These are phyloP conservation scores for Mesorhabditis belari DNA, from an alignment of 2,888 invertebrate genomes.

Conservation along the genomic window DNA sequence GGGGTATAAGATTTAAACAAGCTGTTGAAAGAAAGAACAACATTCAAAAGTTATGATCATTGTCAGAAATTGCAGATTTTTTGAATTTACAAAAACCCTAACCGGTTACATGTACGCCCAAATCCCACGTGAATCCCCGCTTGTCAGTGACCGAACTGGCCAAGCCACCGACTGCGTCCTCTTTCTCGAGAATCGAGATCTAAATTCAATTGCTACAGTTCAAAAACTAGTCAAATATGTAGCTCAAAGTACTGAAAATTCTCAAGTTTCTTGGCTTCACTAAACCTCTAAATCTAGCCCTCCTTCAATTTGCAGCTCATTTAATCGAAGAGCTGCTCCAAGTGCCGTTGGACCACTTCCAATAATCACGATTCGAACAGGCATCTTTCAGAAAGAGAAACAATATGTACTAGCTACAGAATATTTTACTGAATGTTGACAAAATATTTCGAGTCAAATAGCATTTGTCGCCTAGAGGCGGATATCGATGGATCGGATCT, in stretches of 20 bases:
- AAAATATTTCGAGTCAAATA: too few species aligned
- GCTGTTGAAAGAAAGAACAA: not conserved
- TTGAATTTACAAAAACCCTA: too few species aligned
- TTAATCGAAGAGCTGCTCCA: slow-evolving; percentile 17
- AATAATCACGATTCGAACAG: slow-evolving; percentile 12
- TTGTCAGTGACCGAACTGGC: slow-evolving; percentile 16
- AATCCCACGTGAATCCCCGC: slow-evolving; percentile 21
- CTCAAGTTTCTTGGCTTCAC: not conserved
- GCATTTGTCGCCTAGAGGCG: too few species aligned
- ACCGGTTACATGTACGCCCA: slow-evolving; percentile 22
- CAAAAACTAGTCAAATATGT: not conserved
- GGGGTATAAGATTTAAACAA: not conserved
- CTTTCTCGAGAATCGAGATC: slow-evolving; percentile 18
- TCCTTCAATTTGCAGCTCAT: slow-evolving; percentile 7
- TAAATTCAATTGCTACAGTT: too few species aligned
- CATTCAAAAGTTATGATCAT: too few species aligned
- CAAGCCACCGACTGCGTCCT: slow-evolving; percentile 15
- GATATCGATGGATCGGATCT: too few species aligned
- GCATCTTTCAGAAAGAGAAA: slow-evolving; percentile 3
- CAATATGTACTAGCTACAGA: too few species aligned
- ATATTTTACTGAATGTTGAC: too few species aligned
- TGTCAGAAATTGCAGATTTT: too few species aligned
- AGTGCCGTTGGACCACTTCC: slow-evolving; percentile 26
- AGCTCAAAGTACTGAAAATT: not conserved
- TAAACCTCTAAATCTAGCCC: slow-evolving; percentile 3